A percentile compares a stretch with the other conserved stretches of the same genome.
These are phyloP conservation scores for Chironex yamaguchii DNA, from an alignment of 30 jellyfish, hydroid and myxozoan species.

Conservation along the genomic window DNA sequence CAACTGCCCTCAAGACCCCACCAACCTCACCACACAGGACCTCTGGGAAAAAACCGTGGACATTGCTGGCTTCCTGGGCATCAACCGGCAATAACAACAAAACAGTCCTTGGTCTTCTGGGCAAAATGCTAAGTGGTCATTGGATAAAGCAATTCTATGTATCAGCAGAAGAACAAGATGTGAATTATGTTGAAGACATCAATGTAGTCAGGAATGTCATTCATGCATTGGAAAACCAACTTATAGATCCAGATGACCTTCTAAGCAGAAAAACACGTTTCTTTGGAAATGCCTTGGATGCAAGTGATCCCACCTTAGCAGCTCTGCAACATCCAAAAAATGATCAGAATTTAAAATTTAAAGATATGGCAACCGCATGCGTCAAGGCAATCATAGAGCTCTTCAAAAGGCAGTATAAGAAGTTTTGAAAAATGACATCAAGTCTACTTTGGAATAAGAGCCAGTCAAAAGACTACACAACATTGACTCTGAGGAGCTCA, in stretches of 20 bases:
- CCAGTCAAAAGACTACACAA: too few relatives aligned
- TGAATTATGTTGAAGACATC: neutral
- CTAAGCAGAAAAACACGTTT: conserved; percentile 7
- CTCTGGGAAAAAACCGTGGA: too few relatives aligned
- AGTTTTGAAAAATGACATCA: too few relatives aligned
- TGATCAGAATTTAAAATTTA: neutral
- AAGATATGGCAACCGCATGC: conserved; percentile 14
- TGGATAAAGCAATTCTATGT: neutral
- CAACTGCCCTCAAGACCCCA: too few relatives aligned
- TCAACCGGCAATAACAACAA: too few relatives aligned
- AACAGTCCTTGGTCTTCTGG: too few relatives aligned
- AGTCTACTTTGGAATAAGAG: too few relatives aligned
- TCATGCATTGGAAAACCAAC: conserved; percentile 17
- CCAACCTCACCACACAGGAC: too few relatives aligned
- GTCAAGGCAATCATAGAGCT: neutral
- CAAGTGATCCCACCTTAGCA: conserved; percentile 19
- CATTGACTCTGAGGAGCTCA: too few relatives aligned
- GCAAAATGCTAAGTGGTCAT: conserved; percentile 16
- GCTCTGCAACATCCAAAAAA: conserved; percentile 23
- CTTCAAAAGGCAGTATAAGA: too few relatives aligned
- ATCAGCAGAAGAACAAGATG: neutral
- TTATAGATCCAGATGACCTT: conserved; percentile 10
- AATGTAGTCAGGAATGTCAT: conserved; percentile 14
- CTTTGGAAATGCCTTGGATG: conserved; percentile 18
- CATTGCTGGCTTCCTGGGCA: too few relatives aligned